phyloP scores from a whole-genome alignment of 2,888 invertebrate genomes.

The Agonopterix heracliana region DNA sequence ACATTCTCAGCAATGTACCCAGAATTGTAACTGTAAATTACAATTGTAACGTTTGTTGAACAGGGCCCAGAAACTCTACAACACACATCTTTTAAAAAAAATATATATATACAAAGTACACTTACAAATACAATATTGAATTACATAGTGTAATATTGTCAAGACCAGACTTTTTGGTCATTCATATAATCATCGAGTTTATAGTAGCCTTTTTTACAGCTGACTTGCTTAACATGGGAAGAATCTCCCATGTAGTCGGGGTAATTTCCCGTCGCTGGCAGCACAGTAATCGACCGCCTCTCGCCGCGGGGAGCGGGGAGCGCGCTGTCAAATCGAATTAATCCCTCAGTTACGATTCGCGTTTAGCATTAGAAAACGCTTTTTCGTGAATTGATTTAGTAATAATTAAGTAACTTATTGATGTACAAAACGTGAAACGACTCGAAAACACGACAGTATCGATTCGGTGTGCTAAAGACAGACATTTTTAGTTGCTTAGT shows the following conservation, averaged over 20 bases:
- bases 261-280: constrained; percentile 32
- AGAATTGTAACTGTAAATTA: no score
- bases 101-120: no score
- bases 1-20: no score
- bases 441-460: constrained; percentile 29
- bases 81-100: no score
- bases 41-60: no score
- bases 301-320: constrained; percentile 37
- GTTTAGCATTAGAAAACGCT: constrained; percentile 50
- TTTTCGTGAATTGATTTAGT: constrained; percentile 51
- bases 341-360: constrained; percentile 39
- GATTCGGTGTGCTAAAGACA: background rate
- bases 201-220: no score
- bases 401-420: constrained; percentile 27
- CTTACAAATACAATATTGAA: no score
- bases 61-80: no score
- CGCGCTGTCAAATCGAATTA: constrained; percentile 63
- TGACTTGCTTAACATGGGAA: no score
- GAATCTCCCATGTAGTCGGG: constrained; percentile 24
- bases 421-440: constrained; percentile 23
- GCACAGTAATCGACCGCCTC: constrained; percentile 60
- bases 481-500: background rate
- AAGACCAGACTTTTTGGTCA: no score
- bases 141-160: no score
- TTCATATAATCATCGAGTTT: no score